Percentiles rank a stretch among this genome's conserved stretches.
phyloP scores from a whole-genome alignment of 2,113 vertebrate genomes.

The Carollia perspicillata region DNA sequence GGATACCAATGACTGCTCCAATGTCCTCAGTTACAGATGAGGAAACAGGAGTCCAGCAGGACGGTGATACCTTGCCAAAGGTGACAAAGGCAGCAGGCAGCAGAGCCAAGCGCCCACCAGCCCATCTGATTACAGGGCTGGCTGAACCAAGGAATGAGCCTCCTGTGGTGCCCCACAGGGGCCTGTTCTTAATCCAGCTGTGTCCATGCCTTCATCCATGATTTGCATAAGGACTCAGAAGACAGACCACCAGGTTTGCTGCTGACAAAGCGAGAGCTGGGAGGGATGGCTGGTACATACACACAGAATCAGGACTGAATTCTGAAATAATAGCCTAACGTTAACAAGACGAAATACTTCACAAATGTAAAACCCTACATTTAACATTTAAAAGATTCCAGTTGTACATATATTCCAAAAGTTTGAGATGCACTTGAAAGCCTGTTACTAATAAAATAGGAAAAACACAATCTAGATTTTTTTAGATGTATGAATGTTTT shows the following conservation, averaged over 20 bases:
- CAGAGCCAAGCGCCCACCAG: background rate
- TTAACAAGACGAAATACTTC: background rate
- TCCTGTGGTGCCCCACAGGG: fast-evolving
- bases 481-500: background rate
- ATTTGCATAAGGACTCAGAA: background rate
- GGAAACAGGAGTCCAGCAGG: background rate
- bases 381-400: background rate
- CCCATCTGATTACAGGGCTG: background rate
- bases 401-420: background rate
- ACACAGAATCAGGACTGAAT: background rate
- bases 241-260: background rate
- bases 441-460: background rate
- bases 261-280: background rate
- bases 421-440: background rate
- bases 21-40: background rate
- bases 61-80: background rate
- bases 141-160: background rate
- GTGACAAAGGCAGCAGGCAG: background rate
- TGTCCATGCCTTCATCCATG: background rate
- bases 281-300: background rate
- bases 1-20: background rate
- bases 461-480: background rate
- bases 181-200: background rate
- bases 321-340: background rate
- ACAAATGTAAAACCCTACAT: background rate